phyloP scores from a whole-genome alignment of 2,797 vertebrate genomes.

The Chloroceryle inda region DNA sequence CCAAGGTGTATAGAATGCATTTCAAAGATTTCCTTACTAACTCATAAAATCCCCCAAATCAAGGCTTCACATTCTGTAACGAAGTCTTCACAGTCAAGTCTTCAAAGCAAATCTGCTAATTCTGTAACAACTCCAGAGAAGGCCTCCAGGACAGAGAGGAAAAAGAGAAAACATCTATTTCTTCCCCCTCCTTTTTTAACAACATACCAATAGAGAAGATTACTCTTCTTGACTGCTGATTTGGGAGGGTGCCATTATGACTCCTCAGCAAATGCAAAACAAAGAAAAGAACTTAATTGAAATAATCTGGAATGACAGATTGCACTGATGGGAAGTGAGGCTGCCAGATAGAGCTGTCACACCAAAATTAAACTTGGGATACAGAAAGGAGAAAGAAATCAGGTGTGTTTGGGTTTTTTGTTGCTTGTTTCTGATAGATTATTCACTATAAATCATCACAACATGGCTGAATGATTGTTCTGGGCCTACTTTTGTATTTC shows the following conservation, averaged over 20 bases:
- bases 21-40: not conserved
- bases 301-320: constrained; percentile 40
- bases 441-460: not conserved
- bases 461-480: not conserved
- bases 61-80: not conserved
- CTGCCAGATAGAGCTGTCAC: constrained; percentile 54
- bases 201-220: not conserved
- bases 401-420: not conserved
- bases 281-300: constrained; percentile 50
- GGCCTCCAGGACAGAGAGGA: not conserved
- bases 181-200: not conserved
- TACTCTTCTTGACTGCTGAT: constrained; percentile 15
- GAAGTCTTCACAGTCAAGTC: not conserved
- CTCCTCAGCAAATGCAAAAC: constrained; percentile 20
- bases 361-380: not conserved
- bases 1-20: not conserved
- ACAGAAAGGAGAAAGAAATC: constrained; percentile 6
- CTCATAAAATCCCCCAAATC: not conserved
- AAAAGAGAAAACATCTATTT: not conserved
- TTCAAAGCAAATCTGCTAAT: not conserved
- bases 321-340: not conserved
- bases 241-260: not conserved
- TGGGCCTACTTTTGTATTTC: not conserved
- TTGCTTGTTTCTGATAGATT: not conserved
- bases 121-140: not conserved